Evolutionary conservation across 2,888 invertebrate species (phyloP), one percentile per base, ranked within the genome.

Genomic region (Morpho deidamia): DNA sequence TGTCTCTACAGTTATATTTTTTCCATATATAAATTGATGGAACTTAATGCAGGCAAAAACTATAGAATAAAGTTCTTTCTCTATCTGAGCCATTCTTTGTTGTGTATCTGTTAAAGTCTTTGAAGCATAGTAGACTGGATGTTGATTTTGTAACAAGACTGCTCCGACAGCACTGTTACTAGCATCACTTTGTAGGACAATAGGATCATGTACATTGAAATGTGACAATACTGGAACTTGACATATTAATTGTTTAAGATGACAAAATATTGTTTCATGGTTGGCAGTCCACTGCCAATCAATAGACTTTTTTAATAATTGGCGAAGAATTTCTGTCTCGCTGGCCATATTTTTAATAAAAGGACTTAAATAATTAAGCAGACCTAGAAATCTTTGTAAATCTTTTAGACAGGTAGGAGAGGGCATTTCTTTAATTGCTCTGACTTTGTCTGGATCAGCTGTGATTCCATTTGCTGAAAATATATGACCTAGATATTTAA

Each of bases 401-500:
- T n/a, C 12, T 48, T 63, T 61, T 37, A 41, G 37, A 46, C 59
- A 55, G 1, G 8, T 51, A 2, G 63, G 63, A 7, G 39, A 14
- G 7, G 54, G 50, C 59, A 66, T 64, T 2, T 62, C 35, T 5
- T 12, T 44, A 7, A 66, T 61, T 10, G 64, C 66, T 33, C 51
- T 60, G 7, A 64, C 14, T 45, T 58, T 64, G 14, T 43, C 35
- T 2, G 32, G 5, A 44, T 66, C 64, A 5, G 52, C 35, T 50
- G 23, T 40, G 58, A 66, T 64, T 4, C 63, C 63, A 8, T 56
- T 44, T 38, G 8, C 34, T 44, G 49, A 40, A 45, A 67, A 66
- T 14, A 58, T 45, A 32, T 66, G 65, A 33, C 64, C 64, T 11
- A 65, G 47, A 42, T 61, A 65, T 7, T 14, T 58, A 2, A 67